These are phyloP conservation scores for Characodon lateralis DNA, from an alignment of 2,797 vertebrate genomes.

Conservation along the genomic window DNA sequence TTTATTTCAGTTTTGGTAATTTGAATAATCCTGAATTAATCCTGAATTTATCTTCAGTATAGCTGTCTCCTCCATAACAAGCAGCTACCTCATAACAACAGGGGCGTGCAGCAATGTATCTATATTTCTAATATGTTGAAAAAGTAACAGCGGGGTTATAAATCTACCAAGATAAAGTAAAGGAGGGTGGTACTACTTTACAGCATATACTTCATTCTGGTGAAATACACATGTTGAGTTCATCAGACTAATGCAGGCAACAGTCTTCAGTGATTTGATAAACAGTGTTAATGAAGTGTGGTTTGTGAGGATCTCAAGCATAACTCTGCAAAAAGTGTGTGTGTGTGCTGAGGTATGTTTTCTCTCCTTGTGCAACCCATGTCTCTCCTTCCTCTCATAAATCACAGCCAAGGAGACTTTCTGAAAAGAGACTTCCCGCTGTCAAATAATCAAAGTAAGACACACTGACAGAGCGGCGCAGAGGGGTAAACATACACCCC, in stretches of 20 bases:
- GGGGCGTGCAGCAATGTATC: not conserved
- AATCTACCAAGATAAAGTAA: not conserved
- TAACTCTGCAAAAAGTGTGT: conserved; percentile 22
- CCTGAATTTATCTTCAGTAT: too few relatives aligned
- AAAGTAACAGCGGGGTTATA: not conserved
- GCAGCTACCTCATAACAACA: not conserved
- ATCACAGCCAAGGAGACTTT: conserved; percentile 59
- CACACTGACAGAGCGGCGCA: conserved; percentile 42
- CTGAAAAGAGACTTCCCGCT: conserved; percentile 55
- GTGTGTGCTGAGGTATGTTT: conserved; percentile 50
- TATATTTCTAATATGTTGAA: too few relatives aligned
- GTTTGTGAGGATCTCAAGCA: conserved; percentile 38
- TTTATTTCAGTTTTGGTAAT: too few relatives aligned
- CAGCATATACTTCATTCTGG: conserved; percentile 29
- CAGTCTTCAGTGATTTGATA: conserved; percentile 46
- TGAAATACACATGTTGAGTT: conserved; percentile 44
- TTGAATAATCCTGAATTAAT: too few relatives aligned
- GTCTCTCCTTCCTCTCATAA: conserved; percentile 72
- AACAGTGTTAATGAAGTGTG: conserved; percentile 58
- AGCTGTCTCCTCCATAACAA: not conserved
- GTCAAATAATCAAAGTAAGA: conserved; percentile 69
- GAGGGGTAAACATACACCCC: conserved; percentile 49
- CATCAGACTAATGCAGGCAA: conserved; percentile 51
- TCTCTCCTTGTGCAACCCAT: conserved; percentile 51
- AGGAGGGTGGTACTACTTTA: too few relatives aligned